These are phyloP conservation scores for Ceuthmochares aereus DNA, from an alignment of 2,113 vertebrate genomes.

Conservation along the genomic window DNA sequence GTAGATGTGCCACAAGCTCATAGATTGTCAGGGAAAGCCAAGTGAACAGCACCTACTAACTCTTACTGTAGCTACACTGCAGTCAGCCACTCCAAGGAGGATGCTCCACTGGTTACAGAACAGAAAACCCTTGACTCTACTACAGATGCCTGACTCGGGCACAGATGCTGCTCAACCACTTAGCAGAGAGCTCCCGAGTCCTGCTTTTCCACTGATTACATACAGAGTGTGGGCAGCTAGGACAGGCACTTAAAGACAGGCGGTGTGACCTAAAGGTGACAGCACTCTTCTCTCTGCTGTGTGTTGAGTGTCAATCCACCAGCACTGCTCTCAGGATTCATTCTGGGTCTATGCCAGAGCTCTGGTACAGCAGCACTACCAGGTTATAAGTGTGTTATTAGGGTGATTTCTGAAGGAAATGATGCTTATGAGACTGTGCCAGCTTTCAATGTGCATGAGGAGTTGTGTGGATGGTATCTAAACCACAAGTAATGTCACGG, in stretches of 20 bases:
- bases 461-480: not conserved
- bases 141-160: not conserved
- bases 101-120: not conserved
- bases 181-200: not conserved
- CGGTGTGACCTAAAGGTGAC: not conserved
- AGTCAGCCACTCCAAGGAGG: not conserved
- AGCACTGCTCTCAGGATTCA: not conserved
- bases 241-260: not conserved
- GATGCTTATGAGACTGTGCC: not conserved
- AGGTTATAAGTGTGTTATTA: rapidly evolving
- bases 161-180: not conserved
- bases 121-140: not conserved
- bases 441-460: not conserved
- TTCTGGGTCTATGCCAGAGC: not conserved
- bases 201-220: not conserved
- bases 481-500: rapidly evolving
- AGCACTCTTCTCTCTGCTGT: not conserved
- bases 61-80: not conserved
- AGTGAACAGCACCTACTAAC: not conserved
- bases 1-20: not conserved
- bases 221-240: not conserved
- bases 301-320: not conserved
- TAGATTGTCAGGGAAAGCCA: not conserved
- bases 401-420: not conserved
- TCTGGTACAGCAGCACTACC: not conserved